Evolutionary conservation across 2,797 vertebrate species (phyloP).

Genomic region (Phoebastria nigripes): DNA sequence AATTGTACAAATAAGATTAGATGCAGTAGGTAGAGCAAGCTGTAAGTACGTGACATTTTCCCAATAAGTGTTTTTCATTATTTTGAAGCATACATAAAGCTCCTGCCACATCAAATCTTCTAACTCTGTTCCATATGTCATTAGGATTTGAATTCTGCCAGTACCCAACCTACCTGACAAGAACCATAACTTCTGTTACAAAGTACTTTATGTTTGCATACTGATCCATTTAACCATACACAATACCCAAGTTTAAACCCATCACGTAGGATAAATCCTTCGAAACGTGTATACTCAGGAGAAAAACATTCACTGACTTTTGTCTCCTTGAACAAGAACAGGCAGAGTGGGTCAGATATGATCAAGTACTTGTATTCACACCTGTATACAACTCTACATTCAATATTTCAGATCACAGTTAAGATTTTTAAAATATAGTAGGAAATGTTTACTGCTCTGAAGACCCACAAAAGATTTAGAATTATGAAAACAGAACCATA

Average conservation of each 20-base stretch:
- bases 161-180: neutral
- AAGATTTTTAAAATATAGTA: neutral
- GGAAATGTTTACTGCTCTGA: neutral
- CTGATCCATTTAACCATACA: neutral
- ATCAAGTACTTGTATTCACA: neutral
- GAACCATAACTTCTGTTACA: neutral
- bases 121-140: neutral
- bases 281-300: neutral
- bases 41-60: conserved; percentile 51
- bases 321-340: neutral
- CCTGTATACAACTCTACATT: neutral
- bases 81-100: conserved; percentile 45
- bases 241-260: neutral
- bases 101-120: neutral
- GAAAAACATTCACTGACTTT: neutral
- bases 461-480: neutral
- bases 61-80: conserved; percentile 57
- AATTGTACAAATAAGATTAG: conserved; percentile 62
- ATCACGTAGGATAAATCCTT: neutral
- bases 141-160: neutral
- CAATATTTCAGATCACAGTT: neutral
- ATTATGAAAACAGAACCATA: neutral
- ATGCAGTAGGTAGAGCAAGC: conserved; percentile 31
- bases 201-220: neutral
- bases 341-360: neutral